Percentiles rank a stretch among this genome's conserved stretches.
Evolutionary conservation across 2,113 vertebrate species (phyloP).

Genomic region (Oreamnos americanus): DNA sequence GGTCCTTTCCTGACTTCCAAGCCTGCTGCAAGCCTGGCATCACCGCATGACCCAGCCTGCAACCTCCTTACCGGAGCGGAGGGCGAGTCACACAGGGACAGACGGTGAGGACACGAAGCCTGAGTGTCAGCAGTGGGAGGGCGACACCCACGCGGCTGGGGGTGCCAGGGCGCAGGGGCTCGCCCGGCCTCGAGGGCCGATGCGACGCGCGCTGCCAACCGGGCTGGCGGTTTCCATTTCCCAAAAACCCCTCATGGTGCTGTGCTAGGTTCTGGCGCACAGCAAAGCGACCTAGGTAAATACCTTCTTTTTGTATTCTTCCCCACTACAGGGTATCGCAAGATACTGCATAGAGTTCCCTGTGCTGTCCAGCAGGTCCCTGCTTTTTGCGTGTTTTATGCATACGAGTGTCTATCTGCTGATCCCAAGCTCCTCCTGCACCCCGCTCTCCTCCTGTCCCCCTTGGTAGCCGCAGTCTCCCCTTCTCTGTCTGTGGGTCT

Average conservation of each 20-base stretch:
- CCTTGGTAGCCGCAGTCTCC: no score
- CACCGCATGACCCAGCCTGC: not conserved
- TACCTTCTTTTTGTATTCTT: not conserved
- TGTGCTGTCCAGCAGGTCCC: not conserved
- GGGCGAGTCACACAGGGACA: not conserved
- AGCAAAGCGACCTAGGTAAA: not conserved
- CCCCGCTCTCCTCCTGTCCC: not conserved
- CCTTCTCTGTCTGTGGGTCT: not conserved
- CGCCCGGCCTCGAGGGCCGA: not conserved
- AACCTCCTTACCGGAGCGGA: not conserved
- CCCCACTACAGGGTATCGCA: not conserved
- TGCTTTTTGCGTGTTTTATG: not conserved
- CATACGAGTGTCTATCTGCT: not conserved
- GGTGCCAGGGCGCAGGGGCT: no score
- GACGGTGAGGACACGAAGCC: fast-evolving
- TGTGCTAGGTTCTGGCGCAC: fast-evolving
- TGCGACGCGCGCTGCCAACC: fast-evolving
- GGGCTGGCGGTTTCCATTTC: fast-evolving
- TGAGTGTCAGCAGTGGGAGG: not conserved
- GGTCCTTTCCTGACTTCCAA: not conserved
- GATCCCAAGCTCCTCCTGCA: not conserved
- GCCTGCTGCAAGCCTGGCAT: not conserved
- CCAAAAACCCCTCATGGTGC: no score
- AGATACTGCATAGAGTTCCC: fast-evolving
- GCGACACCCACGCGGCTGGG: fast-evolving